Conservation (phyloP, 1,140 invertebrate species). For the Phocides pigmalion region DNA sequence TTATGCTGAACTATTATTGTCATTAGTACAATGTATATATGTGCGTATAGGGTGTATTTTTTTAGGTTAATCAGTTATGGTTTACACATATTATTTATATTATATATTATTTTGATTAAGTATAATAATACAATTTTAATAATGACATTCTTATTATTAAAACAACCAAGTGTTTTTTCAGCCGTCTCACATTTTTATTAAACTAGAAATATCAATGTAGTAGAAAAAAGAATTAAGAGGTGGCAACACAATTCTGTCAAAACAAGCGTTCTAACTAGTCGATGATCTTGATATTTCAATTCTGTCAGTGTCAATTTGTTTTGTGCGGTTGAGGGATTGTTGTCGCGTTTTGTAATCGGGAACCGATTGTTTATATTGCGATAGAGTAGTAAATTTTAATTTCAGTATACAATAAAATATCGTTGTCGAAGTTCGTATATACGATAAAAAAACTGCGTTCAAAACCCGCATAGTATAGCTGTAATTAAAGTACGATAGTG, state of each 20-base stretch:
- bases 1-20: too few species aligned
- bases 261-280: conserved; percentile 28
- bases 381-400: neutral
- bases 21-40: too few species aligned
- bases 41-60: too few species aligned
- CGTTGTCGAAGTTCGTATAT: neutral
- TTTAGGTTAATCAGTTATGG: too few species aligned
- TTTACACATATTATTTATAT: too few species aligned
- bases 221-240: neutral
- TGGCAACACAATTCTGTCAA: conserved; percentile 30
- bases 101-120: too few species aligned
- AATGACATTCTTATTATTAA: too few species aligned
- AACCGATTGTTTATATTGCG: conserved; percentile 42
- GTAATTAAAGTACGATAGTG: conserved; percentile 58
- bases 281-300: conserved; percentile 30
- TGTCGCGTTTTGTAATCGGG: conserved; percentile 46
- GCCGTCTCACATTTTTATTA: too few species aligned
- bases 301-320: conserved; percentile 55
- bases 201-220: neutral
- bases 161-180: too few species aligned
- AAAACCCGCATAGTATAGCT: conserved; percentile 1
- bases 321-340: conserved; percentile 40
- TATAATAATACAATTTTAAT: too few species aligned
- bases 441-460: neutral
- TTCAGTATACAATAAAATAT: neutral